Conservation (phyloP, 2,113 vertebrate species). For the Protomyctophum bolini region DNA sequence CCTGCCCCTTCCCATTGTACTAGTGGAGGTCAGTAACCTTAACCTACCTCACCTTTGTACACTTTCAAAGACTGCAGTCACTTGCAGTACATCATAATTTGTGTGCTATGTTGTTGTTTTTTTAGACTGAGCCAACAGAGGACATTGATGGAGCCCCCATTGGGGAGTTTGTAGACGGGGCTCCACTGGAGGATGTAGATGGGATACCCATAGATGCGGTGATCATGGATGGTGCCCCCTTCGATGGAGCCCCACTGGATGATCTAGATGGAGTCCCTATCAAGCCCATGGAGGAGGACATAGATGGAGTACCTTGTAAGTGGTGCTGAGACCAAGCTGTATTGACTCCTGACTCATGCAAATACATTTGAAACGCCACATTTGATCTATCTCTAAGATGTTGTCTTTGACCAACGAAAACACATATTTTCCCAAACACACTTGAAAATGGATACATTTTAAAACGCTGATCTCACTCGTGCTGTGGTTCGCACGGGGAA, state of each 20-base stretch:
- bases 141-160: slow-evolving; percentile 97
- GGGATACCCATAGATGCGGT: slow-evolving; percentile 88
- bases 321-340: slow-evolving; percentile 9
- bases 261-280: slow-evolving; percentile 96
- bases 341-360: too few relatives aligned
- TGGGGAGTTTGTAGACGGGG: slow-evolving; percentile 90
- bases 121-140: slow-evolving; percentile 67
- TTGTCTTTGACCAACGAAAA: too few relatives aligned
- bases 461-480: too few relatives aligned
- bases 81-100: not conserved
- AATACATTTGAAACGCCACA: too few relatives aligned
- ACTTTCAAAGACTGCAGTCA: not conserved
- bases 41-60: not conserved
- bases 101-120: not conserved
- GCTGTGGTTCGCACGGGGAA: too few relatives aligned
- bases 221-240: slow-evolving; percentile 75
- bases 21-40: slow-evolving; percentile 56
- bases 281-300: slow-evolving; percentile 91
- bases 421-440: too few relatives aligned
- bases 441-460: too few relatives aligned
- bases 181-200: slow-evolving; percentile 92
- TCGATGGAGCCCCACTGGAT: slow-evolving; percentile 86
- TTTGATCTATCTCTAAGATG: too few relatives aligned
- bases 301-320: slow-evolving; percentile 96
- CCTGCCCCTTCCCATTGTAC: not conserved